Evolutionary conservation across 2,797 vertebrate genomes (phyloP).

Genomic region (Allobates femoralis): DNA sequence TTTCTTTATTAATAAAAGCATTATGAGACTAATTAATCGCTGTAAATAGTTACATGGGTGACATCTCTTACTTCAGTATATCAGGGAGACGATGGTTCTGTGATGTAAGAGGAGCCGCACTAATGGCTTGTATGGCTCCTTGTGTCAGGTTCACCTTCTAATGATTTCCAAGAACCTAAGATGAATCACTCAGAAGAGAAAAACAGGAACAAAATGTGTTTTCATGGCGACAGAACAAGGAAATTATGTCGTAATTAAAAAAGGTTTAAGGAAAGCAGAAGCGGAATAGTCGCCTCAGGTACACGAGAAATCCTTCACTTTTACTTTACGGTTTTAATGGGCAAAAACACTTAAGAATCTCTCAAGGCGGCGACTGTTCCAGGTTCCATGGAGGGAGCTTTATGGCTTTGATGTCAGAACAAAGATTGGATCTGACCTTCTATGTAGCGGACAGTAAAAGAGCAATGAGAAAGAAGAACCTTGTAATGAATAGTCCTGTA

Average conservation of each 20-base stretch:
- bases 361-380: too few relatives aligned
- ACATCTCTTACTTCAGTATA: neutral
- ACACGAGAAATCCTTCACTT: too few relatives aligned
- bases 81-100: neutral
- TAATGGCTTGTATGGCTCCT: neutral
- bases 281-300: neutral
- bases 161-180: slow-evolving; percentile 38
- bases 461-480: neutral
- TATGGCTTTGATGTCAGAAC: neutral
- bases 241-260: slow-evolving; percentile 20
- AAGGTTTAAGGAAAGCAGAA: neutral
- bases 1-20: neutral
- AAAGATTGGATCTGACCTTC: neutral
- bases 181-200: slow-evolving; percentile 32
- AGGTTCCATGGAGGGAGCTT: neutral
- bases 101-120: neutral
- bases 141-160: neutral
- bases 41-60: neutral
- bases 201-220: slow-evolving; percentile 36
- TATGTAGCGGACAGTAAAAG: neutral
- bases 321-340: neutral
- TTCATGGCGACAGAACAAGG: neutral
- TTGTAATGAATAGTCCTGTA: neutral
- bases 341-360: slow-evolving; percentile 1
- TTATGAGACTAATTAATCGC: neutral